Conservation (phyloP, 2,113 vertebrate species). For the Daphoenositta chrysoptera region DNA sequence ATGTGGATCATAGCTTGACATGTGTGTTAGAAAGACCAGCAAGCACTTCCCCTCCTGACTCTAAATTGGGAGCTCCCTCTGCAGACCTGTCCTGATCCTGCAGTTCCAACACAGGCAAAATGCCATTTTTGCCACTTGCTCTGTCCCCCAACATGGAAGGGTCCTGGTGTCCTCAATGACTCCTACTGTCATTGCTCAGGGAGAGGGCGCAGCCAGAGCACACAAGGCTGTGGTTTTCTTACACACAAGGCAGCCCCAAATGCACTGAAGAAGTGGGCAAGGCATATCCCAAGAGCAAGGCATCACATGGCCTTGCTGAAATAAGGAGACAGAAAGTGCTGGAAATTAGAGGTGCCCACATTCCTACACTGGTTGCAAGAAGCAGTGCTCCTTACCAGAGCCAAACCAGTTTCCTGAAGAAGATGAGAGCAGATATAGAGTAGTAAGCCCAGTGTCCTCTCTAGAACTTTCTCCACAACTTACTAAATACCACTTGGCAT, state of each 20-base stretch:
- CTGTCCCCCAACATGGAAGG: accelerated
- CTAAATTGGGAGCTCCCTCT: constrained; percentile 54
- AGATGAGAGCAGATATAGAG: not conserved
- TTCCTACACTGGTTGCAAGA: not conserved
- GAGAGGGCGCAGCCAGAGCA: not conserved
- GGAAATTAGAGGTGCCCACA: not conserved
- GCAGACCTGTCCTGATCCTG: constrained; percentile 10
- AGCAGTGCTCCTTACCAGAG: not conserved
- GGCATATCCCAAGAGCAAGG: not conserved
- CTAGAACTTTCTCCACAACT: not conserved
- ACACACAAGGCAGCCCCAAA: not conserved
- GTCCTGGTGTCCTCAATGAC: not conserved
- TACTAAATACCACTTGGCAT: not conserved
- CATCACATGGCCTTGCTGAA: not conserved
- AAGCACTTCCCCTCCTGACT: not conserved
- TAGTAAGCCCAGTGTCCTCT: not conserved
- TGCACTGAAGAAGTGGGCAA: not conserved
- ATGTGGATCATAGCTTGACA: not conserved
- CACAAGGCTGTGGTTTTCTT: not conserved
- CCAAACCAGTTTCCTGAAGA: not conserved
- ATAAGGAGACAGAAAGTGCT: not conserved
- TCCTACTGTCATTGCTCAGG: not conserved
- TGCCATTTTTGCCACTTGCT: not conserved
- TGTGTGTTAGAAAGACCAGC: not conserved
- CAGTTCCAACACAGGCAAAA: not conserved